Conservation (phyloP, 2,888 invertebrate genomes). For the Notodonta dromedarius region DNA sequence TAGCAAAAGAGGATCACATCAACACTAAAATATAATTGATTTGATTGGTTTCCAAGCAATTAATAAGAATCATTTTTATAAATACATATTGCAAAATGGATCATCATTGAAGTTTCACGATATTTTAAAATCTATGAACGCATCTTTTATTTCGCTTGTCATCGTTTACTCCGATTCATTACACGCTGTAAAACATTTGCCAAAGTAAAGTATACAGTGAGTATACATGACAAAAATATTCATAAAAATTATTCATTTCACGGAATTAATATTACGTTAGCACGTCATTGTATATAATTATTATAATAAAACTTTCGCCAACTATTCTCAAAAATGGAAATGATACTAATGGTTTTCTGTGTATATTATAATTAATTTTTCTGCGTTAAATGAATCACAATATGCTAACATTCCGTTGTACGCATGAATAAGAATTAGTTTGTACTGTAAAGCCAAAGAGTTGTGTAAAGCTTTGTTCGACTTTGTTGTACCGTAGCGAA, state of each 20-base stretch:
- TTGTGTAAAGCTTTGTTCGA: not conserved
- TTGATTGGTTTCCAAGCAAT: not conserved
- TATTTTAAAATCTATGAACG: constrained; percentile 39
- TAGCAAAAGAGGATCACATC: not conserved
- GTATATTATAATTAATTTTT: not conserved
- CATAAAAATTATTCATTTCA: too few relatives aligned
- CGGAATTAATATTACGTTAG: too few relatives aligned
- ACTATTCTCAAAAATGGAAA: too few relatives aligned
- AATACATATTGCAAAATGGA: too few relatives aligned
- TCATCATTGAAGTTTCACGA: not conserved
- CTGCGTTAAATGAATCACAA: constrained; percentile 14
- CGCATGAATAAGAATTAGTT: not conserved
- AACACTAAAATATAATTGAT: not conserved
- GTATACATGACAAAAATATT: too few relatives aligned
- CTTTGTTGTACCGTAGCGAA: not conserved
- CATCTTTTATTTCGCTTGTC: constrained; percentile 55
- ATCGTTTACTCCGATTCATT: constrained; percentile 37
- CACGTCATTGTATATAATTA: too few relatives aligned
- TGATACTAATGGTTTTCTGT: too few relatives aligned
- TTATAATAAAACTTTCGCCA: too few relatives aligned
- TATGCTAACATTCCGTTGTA: not conserved
- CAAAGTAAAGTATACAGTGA: not conserved
- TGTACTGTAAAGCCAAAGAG: not conserved
- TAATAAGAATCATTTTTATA: not conserved
- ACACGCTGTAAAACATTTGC: constrained; percentile 7